Evolutionary conservation across 2,888 invertebrate genomes (phyloP).

Genomic region (Phalera bucephala): DNA sequence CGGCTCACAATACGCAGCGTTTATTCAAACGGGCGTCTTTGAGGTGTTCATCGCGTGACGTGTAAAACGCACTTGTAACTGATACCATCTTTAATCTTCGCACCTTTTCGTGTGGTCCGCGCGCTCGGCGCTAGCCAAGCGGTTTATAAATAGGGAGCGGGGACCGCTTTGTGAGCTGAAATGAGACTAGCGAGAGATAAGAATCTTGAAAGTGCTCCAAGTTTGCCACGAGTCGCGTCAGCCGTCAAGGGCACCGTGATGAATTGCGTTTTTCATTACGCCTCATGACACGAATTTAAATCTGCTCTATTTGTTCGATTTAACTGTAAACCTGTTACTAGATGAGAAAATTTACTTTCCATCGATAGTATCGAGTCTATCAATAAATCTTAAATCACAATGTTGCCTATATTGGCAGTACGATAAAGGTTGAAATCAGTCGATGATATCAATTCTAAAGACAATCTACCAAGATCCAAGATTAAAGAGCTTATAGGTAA

Average conservation of each 20-base stretch:
- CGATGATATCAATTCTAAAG: no score
- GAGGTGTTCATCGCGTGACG: slow-evolving; percentile 52
- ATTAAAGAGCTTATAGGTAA: no score
- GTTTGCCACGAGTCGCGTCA: slow-evolving; percentile 46
- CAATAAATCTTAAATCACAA: no score
- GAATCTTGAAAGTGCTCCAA: slow-evolving; percentile 72
- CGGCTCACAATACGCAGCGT: slow-evolving; percentile 43
- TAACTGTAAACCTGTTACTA: neutral
- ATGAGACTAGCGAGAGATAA: slow-evolving; percentile 74
- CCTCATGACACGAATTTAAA: slow-evolving; percentile 4
- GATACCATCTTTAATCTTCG: slow-evolving; percentile 81
- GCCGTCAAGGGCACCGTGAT: slow-evolving; percentile 48
- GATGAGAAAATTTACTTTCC: no score
- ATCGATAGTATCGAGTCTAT: no score
- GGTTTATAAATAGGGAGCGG: slow-evolving; percentile 70
- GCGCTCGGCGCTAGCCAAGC: slow-evolving; percentile 49
- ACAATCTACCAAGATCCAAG: no score
- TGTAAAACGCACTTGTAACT: slow-evolving; percentile 67
- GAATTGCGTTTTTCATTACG: slow-evolving; percentile 65
- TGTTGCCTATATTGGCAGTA: no score
- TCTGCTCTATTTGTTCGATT: neutral
- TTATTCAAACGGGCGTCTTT: slow-evolving; percentile 49
- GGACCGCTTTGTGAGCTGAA: slow-evolving; percentile 71
- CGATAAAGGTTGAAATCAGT: no score
- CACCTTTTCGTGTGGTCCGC: slow-evolving; percentile 73